Evolutionary conservation across 2,113 vertebrate genomes (phyloP).

Genomic region (Indicator indicator): DNA sequence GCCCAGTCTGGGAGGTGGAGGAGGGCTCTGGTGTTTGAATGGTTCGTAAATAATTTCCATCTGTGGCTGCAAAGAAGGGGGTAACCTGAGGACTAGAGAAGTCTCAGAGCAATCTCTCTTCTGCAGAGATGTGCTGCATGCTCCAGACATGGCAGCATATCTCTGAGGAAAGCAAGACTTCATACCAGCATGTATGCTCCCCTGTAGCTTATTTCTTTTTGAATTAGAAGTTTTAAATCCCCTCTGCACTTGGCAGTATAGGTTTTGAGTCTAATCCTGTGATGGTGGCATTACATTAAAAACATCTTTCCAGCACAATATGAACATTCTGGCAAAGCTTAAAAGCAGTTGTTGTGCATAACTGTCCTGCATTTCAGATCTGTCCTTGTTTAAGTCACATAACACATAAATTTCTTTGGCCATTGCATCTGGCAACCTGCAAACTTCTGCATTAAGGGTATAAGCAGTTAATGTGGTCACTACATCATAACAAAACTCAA

Average conservation of each 20-base stretch:
- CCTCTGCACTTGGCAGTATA: neutral
- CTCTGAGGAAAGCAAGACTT: neutral
- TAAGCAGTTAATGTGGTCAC: neutral
- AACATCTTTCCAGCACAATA: neutral
- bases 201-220: neutral
- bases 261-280: neutral
- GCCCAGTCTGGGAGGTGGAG: neutral
- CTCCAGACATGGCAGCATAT: neutral
- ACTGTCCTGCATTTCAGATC: neutral
- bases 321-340: neutral
- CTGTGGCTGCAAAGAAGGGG: neutral
- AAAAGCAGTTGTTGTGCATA: neutral
- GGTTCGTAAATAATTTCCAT: neutral
- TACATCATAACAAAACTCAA: neutral
- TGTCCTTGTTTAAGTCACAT: neutral
- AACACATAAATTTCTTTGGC: neutral
- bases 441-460: neutral
- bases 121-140: neutral
- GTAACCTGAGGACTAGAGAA: neutral
- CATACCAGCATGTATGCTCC: neutral
- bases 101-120: neutral
- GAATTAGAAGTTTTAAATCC: neutral
- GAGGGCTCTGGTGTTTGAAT: rapidly evolving
- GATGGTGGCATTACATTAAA: neutral
- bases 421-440: neutral